Base-by-base conservation (phyloP, 2,113 vertebrate genomes). In the Tenebrosternarchus preto region DNA sequence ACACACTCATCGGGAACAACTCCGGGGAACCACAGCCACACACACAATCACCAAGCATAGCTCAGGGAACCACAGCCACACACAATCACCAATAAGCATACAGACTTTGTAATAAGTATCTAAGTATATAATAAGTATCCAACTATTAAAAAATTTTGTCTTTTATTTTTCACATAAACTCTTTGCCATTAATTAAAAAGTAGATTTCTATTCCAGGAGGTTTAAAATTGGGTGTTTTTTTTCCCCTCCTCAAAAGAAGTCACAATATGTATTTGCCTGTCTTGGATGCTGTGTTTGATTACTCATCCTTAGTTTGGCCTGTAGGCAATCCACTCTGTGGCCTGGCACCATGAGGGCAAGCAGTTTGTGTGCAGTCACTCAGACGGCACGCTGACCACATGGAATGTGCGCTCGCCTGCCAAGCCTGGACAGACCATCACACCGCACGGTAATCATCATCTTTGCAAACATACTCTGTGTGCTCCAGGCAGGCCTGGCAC, bases 321-420 rank as follows among this genome's bases (percentile, higher is more conserved):
- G 20, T 87, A 99, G 97, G 97, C 98, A 70, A 99, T 99, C 83
- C 97, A 99, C 89, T 99, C 97, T 0, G 95, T 97, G 60, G 96
- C 96, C 86, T 99, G 98, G 98, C 98, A 99, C 88, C 98, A 99
- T 66, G 98, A 99, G 92, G 98, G 98, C 68, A 99, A 99, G 83
- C 98, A 98, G 73, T 99, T 99, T 88, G 93, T 98, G 79, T 99
- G 98, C 90, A 99, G 98, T 92, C 98, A 99, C 91, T 99, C 98
- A 19, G 98, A 99, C 87, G 98, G 98, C 77, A 97, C 96, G 56
- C 92, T 99, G 92, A 98, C 97, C 86, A 95, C 95, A 88, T 99
- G 98, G 98, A 98, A 96, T 89, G 89, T 99, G 90, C 95, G 95
- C 83, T 93, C 92, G 69, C 95, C 96, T 55, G 87, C 95, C 80